Conservation (phyloP, 2,888 invertebrate genomes). For the Brachypterus glaber region DNA sequence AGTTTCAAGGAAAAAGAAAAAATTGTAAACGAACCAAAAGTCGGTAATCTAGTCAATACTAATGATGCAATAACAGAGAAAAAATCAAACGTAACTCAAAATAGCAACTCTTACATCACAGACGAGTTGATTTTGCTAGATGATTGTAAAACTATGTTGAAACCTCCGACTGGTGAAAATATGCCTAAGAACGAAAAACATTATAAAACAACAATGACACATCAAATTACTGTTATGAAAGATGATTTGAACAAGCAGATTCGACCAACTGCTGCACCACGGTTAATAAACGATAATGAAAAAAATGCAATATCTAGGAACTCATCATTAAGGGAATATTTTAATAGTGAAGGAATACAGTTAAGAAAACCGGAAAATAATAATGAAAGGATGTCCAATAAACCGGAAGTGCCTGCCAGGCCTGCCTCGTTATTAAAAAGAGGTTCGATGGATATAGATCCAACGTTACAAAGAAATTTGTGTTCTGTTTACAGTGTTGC, state of each 20-base stretch:
- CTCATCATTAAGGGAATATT: no score
- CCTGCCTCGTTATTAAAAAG: constrained; percentile 53
- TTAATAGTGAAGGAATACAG: no score
- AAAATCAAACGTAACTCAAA: no score
- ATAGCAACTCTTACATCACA: no score
- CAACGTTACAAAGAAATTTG: constrained; percentile 55
- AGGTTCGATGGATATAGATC: constrained; percentile 32
- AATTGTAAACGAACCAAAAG: constrained; percentile 21
- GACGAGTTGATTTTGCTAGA: no score
- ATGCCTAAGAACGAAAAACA: constrained; percentile 41
- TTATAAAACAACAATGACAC: constrained; percentile 22
- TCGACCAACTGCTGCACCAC: constrained; percentile 50
- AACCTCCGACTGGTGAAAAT: no score
- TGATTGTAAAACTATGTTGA: no score
- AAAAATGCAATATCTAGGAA: constrained; percentile 12
- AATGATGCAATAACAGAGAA: no score
- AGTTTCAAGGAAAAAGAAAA: constrained; percentile 18
- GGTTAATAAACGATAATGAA: constrained; percentile 8
- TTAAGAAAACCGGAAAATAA: constrained; percentile 43
- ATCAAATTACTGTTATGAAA: no score
- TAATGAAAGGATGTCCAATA: constrained; percentile 46
- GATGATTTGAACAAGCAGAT: no score
- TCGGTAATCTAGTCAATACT: constrained; percentile 45
- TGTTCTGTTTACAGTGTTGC: constrained; percentile 52
- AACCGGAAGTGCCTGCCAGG: constrained; percentile 74